Percentiles rank a stretch among this genome's conserved stretches.
These are phyloP conservation scores for Tromatobia lineatoria DNA, from an alignment of 2,888 invertebrate species.

Conservation along the genomic window DNA sequence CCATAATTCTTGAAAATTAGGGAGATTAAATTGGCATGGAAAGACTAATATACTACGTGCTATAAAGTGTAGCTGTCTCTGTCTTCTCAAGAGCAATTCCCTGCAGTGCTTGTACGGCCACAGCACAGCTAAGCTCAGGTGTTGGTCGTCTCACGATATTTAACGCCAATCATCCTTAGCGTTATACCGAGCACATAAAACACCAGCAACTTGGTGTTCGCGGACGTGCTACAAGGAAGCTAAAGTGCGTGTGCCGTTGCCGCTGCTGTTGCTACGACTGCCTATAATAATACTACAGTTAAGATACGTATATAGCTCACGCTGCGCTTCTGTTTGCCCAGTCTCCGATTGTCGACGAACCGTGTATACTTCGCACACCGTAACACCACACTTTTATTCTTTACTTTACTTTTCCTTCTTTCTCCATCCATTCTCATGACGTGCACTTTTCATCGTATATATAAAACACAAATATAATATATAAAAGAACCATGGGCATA, in stretches of 20 bases:
- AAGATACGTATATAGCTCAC: not conserved
- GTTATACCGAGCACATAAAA: slow-evolving; percentile 19
- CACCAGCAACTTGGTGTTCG: slow-evolving; percentile 23
- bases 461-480: no score
- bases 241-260: slow-evolving; percentile 28
- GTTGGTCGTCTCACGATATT: slow-evolving; percentile 55
- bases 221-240: slow-evolving; percentile 11
- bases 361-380: slow-evolving; percentile 16
- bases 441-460: not conserved
- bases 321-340: slow-evolving; percentile 26
- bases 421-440: not conserved
- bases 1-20: not conserved
- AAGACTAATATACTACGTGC: not conserved
- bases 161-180: slow-evolving; percentile 59
- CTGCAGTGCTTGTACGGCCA: not conserved
- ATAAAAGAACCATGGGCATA: no score
- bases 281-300: not conserved
- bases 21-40: not conserved
- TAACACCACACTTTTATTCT: not conserved
- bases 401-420: not conserved
- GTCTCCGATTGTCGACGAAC: slow-evolving; percentile 40
- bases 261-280: not conserved
- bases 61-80: slow-evolving; percentile 35
- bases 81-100: slow-evolving; percentile 12
- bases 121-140: slow-evolving; percentile 25